These are phyloP conservation scores for Neria commutata DNA, from an alignment of 2,888 invertebrate species.

Conservation along the genomic window DNA sequence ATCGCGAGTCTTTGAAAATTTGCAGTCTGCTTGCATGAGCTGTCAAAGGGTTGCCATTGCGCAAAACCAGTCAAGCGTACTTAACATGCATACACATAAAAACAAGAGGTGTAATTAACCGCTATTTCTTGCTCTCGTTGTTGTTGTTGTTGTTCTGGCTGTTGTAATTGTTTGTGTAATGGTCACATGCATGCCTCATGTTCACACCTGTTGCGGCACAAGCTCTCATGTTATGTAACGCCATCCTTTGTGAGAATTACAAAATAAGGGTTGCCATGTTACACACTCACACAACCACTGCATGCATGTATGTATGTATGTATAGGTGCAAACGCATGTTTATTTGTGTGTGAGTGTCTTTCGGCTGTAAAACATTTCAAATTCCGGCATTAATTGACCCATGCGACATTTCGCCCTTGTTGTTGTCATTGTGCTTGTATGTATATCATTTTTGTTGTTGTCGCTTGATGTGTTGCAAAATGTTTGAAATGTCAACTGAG, in stretches of 20 bases:
- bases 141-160: too few species aligned
- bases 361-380: conserved; percentile 33
- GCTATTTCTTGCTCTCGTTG: too few species aligned
- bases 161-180: background rate
- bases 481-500: background rate
- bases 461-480: background rate
- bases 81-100: background rate
- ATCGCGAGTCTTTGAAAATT: too few species aligned
- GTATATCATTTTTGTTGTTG: background rate
- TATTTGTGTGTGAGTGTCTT: background rate
- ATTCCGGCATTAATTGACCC: conserved; percentile 51
- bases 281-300: background rate
- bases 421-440: background rate
- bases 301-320: background rate
- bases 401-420: too few species aligned
- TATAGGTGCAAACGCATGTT: background rate
- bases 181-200: background rate
- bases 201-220: background rate
- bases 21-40: too few species aligned
- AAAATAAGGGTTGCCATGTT: too few species aligned
- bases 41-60: too few species aligned
- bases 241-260: too few species aligned
- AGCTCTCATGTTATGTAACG: too few species aligned
- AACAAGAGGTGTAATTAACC: background rate
- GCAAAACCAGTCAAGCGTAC: background rate